These are phyloP conservation scores for Ypsolopha sequella DNA, from an alignment of 2,888 invertebrate species.

Conservation along the genomic window DNA sequence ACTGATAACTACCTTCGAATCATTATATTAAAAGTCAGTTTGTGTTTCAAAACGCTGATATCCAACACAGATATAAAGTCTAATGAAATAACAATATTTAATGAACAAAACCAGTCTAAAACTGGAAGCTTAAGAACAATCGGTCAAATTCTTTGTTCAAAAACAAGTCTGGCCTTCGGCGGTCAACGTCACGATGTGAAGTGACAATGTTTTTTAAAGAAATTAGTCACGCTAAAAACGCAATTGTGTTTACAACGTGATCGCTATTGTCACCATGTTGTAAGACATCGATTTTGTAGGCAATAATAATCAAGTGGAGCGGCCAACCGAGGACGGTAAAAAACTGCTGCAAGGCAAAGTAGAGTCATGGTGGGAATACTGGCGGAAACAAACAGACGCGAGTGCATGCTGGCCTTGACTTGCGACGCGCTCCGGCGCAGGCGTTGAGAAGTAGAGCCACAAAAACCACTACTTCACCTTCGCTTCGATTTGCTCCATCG, in stretches of 20 bases:
- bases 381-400: conserved; percentile 38
- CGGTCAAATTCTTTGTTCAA: background rate
- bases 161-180: background rate
- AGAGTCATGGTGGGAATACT: conserved; percentile 29
- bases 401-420: conserved; percentile 40
- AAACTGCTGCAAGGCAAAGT: conserved; percentile 35
- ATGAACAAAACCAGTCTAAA: no score
- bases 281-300: conserved; percentile 9
- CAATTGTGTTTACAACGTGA: background rate
- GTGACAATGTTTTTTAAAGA: background rate
- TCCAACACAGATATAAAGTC: no score
- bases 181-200: background rate
- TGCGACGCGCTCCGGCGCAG: conserved; percentile 39
- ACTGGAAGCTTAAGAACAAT: no score
- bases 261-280: background rate
- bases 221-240: background rate
- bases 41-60: background rate
- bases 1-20: conserved; percentile 13
- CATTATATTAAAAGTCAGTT: background rate
- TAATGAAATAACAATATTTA: no score
- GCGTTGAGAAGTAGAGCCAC: conserved; percentile 20
- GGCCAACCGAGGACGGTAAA: conserved; percentile 24
- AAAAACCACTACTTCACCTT: conserved; percentile 38
- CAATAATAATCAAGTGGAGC: conserved; percentile 19
- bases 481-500: conserved; percentile 38